Conservation (phyloP, 2,888 invertebrate genomes). For the Thereva unica region DNA sequence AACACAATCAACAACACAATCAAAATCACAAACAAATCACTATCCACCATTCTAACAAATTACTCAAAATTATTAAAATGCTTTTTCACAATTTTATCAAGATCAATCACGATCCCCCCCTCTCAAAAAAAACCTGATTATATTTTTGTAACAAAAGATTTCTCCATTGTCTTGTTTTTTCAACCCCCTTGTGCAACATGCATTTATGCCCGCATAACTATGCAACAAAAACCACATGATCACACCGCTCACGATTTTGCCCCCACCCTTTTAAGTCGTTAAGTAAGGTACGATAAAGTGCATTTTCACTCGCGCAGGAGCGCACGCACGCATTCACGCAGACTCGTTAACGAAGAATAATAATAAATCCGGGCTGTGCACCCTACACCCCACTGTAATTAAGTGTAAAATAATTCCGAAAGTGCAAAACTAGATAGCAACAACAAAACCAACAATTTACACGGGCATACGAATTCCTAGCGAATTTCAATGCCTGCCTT, state of each 20-base stretch:
- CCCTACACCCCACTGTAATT: conserved; percentile 39
- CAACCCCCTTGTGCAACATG: conserved; percentile 5
- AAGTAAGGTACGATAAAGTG: conserved; percentile 38
- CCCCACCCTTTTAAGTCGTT: conserved; percentile 21
- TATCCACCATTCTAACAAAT: too few species aligned
- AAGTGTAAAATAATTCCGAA: conserved; percentile 40
- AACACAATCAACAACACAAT: too few species aligned
- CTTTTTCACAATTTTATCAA: too few species aligned
- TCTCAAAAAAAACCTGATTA: too few species aligned
- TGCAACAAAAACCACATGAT: conserved; percentile 26
- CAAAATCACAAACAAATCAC: too few species aligned
- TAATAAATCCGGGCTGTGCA: conserved; percentile 20
- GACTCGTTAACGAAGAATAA: conserved; percentile 13
- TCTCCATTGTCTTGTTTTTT: conserved; percentile 6
- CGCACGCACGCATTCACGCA: too few species aligned
- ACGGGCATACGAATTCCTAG: too few species aligned
- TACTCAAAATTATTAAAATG: too few species aligned
- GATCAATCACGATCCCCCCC: too few species aligned
- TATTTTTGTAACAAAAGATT: not conserved
- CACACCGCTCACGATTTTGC: conserved; percentile 6
- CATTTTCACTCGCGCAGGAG: conserved; percentile 28
- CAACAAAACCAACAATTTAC: too few species aligned
- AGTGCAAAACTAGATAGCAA: not conserved
- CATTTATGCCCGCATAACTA: conserved; percentile 6
- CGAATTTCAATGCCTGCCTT: too few species aligned